Evolutionary conservation across 2,113 vertebrate species (phyloP), one percentile per base, ranked within the genome.

Genomic region (Callocephalon fimbriatum): DNA sequence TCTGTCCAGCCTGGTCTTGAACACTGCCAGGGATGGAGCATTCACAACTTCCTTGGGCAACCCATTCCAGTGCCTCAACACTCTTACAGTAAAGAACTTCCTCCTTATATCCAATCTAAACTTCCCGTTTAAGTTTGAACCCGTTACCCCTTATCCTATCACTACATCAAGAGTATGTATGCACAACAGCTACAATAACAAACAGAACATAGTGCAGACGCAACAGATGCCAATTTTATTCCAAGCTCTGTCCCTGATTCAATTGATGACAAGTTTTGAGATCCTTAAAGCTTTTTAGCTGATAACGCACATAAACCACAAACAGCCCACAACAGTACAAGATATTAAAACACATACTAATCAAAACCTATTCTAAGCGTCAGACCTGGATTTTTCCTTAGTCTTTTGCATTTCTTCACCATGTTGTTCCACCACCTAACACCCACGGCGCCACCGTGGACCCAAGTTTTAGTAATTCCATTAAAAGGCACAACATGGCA

Each of bases 371-470:
- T 32, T 68, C 11, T 9, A 38, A 37, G 4, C 22, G 32, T 94
- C 38, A 22, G 37, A 83, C 59, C 10, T 29, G 7, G 25, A 45
- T n/a, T 70, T 78, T 21, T 53, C 2, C 16, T 67, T 37, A 23
- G 2, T 35, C 22, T 67, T 81, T 48, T 22, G 8, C 72, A 44
- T 42, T 53, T 42, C 27, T 38, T 42, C 32, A 18, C 8, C 48
- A 32, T 16, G 32, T 45, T 31, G 18, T 54, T 91, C 25, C 20
- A 72, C 29, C 44, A 74, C 12, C 23, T 45, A 21, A 38, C 21
- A 42, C 7, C 18, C 29, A 47, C 8, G 35, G 61, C 4, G 0
- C 22, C 56, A 58, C 0, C 0, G 9, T 11, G 22, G 54, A 70
- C 72, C 38, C 5, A 38, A 0, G 0, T 14, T 10, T 27, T 42